Evolutionary conservation across 2,888 invertebrate species (phyloP), one percentile per base, ranked within the genome.

Genomic region (Epirrita christyi): DNA sequence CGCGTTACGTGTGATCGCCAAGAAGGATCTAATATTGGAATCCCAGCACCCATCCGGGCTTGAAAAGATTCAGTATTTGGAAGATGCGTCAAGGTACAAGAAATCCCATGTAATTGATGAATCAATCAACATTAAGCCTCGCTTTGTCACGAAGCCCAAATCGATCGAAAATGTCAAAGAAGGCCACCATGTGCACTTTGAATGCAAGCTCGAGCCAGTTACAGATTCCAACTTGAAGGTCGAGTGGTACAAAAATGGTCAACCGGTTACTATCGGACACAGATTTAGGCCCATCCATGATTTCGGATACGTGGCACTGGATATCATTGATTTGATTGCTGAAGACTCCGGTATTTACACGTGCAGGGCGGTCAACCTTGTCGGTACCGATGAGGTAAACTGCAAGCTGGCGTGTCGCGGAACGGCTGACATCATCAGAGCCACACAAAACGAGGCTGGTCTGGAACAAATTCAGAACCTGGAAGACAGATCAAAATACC

Each of bases 251-350:
- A 98, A 97, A 81, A 97, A 99, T 85, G 98, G 98, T 41, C 95
- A 96, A 71, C 98, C 98, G 27, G 95, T 99, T 50, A 98, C 97
- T 13, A 95, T 98, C 80, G 98, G 98, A 46, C 98, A 98, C 81
- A 95, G 98, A 75, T 99, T 98, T 93, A 95, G 98, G 72, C 98
- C 98, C 57, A 98, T 98, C 80, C 98, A 98, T 82, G 99, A 99
- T 86, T 99, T 99, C 86, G 99, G 99, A 38, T 99, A 98, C 81
- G 99, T 99, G 15, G 98, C 99, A 11, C 93, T 99, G 63, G 99
- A 99, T 78, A 97, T 99, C 64, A 95, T 98, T 67, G 98, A 98
- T 81, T 93, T 98, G 53, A 98, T 98, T 80, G 97, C 98, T 52
- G 99, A 99, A 92, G 99, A 99, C 86, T 95, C 96, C 0, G 98